A percentile compares a stretch with the other conserved stretches of the same genome.
phyloP scores from a whole-genome alignment of 2,113 vertebrate species.

The Dendrocopos noguchii region DNA sequence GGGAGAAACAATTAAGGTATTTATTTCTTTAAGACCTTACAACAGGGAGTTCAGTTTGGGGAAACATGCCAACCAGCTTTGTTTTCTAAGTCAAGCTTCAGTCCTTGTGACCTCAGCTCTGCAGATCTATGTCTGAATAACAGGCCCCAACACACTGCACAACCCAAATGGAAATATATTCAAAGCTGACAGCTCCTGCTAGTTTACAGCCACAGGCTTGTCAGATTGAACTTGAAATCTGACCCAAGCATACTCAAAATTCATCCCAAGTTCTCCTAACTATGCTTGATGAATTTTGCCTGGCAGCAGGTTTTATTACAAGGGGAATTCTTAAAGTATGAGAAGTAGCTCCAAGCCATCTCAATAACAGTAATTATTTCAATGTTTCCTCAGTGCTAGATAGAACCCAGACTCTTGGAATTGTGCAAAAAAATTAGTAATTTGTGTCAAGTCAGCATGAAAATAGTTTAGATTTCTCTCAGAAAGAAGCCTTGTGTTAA shows the following conservation, averaged over 20 bases:
- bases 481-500: conserved; percentile 26
- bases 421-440: neutral
- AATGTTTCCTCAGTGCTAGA: conserved; percentile 18
- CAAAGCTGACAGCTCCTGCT: conserved; percentile 45
- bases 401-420: conserved; percentile 10
- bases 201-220: conserved; percentile 51
- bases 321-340: conserved; percentile 50
- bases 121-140: neutral
- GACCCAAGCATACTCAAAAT: conserved; percentile 43
- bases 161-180: conserved; percentile 33
- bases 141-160: neutral
- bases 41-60: neutral
- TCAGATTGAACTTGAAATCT: conserved; percentile 57
- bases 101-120: neutral
- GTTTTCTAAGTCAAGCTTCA: conserved; percentile 9
- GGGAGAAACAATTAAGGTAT: neutral
- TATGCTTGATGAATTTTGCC: conserved; percentile 50
- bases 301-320: conserved; percentile 50
- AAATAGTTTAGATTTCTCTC: conserved; percentile 26
- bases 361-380: conserved; percentile 49
- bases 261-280: conserved; percentile 42
- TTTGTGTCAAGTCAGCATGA: conserved; percentile 41
- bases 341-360: conserved; percentile 21
- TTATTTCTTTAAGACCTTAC: neutral
- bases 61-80: neutral